These are phyloP conservation scores for Lutraria lutraria DNA, from an alignment of 2,888 invertebrate genomes.

Conservation along the genomic window DNA sequence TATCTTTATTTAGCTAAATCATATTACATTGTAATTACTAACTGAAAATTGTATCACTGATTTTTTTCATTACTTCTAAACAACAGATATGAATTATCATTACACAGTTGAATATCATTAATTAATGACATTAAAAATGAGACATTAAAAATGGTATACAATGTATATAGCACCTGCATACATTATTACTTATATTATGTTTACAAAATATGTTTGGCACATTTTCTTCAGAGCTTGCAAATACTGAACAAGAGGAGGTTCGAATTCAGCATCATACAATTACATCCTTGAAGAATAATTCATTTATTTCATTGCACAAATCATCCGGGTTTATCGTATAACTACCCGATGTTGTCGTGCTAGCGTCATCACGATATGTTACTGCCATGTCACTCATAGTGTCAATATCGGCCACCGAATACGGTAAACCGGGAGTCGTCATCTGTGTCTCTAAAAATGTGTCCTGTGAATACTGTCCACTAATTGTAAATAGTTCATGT, in stretches of 20 bases:
- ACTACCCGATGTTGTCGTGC: slow-evolving; percentile 84
- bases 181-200: not conserved
- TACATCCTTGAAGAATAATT: slow-evolving; percentile 84
- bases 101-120: not conserved
- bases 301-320: slow-evolving; percentile 84
- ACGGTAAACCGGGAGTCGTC: slow-evolving; percentile 74
- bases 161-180: slow-evolving; percentile 4
- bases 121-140: not conserved
- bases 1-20: not conserved
- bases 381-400: slow-evolving; percentile 75
- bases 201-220: slow-evolving; percentile 49
- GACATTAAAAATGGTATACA: not conserved
- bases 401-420: slow-evolving; percentile 80
- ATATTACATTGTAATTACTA: not conserved
- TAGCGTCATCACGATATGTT: slow-evolving; percentile 77
- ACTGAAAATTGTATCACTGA: not conserved
- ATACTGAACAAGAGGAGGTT: not conserved
- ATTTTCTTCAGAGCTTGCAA: slow-evolving; percentile 8
- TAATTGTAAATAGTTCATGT: slow-evolving; percentile 65
- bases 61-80: not conserved
- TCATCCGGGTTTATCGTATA: slow-evolving; percentile 85
- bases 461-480: slow-evolving; percentile 63
- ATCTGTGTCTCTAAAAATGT: slow-evolving; percentile 72
- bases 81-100: too few relatives aligned
- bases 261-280: slow-evolving; percentile 74